phyloP scores from a whole-genome alignment of 1,140 invertebrate genomes.

The Lepidurus couesii region DNA sequence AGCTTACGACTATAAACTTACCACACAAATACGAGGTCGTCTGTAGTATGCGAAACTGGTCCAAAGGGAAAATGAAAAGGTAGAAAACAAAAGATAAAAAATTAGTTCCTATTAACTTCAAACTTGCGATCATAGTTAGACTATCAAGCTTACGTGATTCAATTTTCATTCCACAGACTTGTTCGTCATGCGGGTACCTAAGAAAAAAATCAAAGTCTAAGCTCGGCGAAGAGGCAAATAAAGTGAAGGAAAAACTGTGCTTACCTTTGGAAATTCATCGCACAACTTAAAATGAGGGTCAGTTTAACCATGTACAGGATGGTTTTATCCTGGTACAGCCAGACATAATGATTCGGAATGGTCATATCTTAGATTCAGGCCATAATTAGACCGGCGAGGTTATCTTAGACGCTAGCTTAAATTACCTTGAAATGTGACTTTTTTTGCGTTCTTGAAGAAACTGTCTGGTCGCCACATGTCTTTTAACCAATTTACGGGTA shows the following conservation, averaged over 20 bases:
- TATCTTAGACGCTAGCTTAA: neutral
- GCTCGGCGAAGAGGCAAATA: too few relatives aligned
- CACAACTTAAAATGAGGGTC: slow-evolving; percentile 74
- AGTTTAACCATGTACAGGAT: slow-evolving; percentile 48
- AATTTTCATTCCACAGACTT: slow-evolving; percentile 86
- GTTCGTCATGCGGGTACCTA: slow-evolving; percentile 68
- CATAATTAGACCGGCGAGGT: slow-evolving; percentile 27
- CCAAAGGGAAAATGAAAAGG: slow-evolving; percentile 24
- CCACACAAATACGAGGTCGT: slow-evolving; percentile 46
- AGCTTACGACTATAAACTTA: neutral
- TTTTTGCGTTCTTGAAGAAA: slow-evolving; percentile 44
- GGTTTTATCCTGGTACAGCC: slow-evolving; percentile 41
- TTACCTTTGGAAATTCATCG: slow-evolving; percentile 87
- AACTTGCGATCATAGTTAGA: neutral
- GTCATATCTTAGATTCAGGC: slow-evolving; percentile 41
- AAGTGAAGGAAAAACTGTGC: neutral
- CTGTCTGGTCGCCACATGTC: slow-evolving; percentile 43
- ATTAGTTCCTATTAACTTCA: neutral
- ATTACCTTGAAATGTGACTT: slow-evolving; percentile 40
- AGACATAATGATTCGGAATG: slow-evolving; percentile 44
- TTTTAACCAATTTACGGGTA: slow-evolving; percentile 41
- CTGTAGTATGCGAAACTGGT: slow-evolving; percentile 46
- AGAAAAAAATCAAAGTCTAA: too few relatives aligned
- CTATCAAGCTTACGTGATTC: slow-evolving; percentile 66
- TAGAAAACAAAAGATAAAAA: neutral